Conservation (phyloP, 2,888 invertebrate species). For the Meliscaeva auricollis region DNA sequence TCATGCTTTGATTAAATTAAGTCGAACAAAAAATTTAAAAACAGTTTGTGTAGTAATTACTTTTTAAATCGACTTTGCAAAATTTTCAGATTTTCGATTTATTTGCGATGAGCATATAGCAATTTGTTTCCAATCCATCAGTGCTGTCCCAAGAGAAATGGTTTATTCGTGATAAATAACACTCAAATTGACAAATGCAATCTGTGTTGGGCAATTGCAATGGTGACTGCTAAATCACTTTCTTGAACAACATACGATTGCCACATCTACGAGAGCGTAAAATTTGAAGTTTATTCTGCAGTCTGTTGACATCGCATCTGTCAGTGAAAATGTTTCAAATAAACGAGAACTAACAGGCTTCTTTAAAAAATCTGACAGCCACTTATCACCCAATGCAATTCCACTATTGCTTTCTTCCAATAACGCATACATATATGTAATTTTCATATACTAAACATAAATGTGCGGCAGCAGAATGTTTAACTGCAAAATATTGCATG, state of each 20-base stretch:
- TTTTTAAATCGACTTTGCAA: background rate
- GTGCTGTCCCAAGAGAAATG: constrained; percentile 6
- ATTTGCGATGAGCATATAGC: constrained; percentile 3
- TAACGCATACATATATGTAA: background rate
- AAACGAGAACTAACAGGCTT: background rate
- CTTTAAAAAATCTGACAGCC: background rate
- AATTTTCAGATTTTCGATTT: background rate
- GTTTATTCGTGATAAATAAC: background rate
- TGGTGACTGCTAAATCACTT: background rate
- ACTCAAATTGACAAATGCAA: background rate
- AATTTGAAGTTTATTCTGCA: background rate
- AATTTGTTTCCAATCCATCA: constrained; percentile 10
- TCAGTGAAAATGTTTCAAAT: background rate
- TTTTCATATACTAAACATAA: too few relatives aligned
- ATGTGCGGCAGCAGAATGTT: too few relatives aligned
- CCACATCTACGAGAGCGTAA: background rate
- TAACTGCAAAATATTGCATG: constrained; percentile 20
- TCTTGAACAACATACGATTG: background rate
- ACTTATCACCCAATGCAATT: too few relatives aligned
- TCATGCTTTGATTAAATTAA: constrained; percentile 22
- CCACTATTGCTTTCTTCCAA: background rate
- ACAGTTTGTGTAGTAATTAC: constrained; percentile 18
- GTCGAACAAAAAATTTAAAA: constrained; percentile 7
- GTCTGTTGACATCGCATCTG: background rate
- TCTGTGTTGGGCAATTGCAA: background rate